Base-by-base conservation (phyloP, 2,888 invertebrate genomes). In the Cantharis lateralis region DNA sequence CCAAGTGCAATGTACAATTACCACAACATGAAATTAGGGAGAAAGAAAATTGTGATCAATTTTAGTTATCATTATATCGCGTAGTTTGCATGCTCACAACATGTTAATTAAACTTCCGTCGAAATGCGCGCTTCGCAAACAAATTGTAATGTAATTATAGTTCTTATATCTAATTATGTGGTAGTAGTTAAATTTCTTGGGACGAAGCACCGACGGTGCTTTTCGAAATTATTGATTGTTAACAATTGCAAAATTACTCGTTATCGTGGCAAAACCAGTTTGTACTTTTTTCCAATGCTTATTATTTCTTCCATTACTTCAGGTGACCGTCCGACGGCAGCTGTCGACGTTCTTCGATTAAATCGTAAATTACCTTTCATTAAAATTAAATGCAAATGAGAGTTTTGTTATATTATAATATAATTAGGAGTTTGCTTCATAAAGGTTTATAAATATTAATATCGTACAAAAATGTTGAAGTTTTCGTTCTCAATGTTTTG, bases 271-370 rank as follows among this genome's bases (percentile, higher is more conserved):
- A 13, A 66, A 68, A 68, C 68, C n/a, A 66, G 61, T 24, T 48
- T 68, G 61, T 72, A 66, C 70, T 70, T 69, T 48, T 15, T 66
- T 66, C n/a, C n/a, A 66, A 66, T 24, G 24, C 24, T 20, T 15
- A 69, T 48, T 28, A 16, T 9, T 28, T 16, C 61, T 16, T 48
- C 16, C 24, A n/a, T n/a, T 16, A 15, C 26, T 71, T 76, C 72
- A 76, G 73, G 73, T 78, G 78, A 68, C 69, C 63, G 63, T 70
- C 80, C 77, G 80, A 78, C 80, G 80, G 80, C 80, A 81, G 79
- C 80, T 81, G 80, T 69, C 70, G 28, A 48, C 69, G 72, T 62
- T 72, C 28, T 64, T 16, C 26, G 32, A 71, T 71, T 71, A 75
- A 69, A 28, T 69, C 28, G 69, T 70, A 32, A 75, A 66, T 24